Evolutionary conservation across 1,140 invertebrate genomes (phyloP).

Genomic region (Scaptomyza pallida): DNA sequence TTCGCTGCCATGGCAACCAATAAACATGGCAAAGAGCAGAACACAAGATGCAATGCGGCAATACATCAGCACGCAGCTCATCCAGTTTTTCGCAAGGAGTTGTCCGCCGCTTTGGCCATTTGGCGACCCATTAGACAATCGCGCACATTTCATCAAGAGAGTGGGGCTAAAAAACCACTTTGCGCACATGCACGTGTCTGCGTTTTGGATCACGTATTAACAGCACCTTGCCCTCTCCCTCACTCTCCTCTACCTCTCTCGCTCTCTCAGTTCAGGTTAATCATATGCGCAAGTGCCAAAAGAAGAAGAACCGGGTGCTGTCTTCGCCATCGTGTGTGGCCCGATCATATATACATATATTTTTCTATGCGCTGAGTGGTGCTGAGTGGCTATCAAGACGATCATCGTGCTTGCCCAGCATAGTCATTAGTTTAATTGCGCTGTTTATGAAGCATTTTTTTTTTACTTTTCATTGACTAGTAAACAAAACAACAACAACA

Average conservation of each 20-base stretch:
- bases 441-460: conserved; percentile 75
- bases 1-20: conserved; percentile 72
- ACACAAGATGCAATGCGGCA: conserved; percentile 30
- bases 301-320: conserved; percentile 52
- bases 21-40: conserved; percentile 48
- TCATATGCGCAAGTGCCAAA: conserved; percentile 79
- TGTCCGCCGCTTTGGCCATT: conserved; percentile 42
- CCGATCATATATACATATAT: conserved; percentile 15
- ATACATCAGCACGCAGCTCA: conserved; percentile 62
- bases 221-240: conserved; percentile 2
- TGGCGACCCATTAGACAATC: conserved; percentile 81
- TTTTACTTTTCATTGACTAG: conserved; percentile 45
- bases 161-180: conserved; percentile 36
- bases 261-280: conserved; percentile 44
- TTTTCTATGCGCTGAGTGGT: conserved; percentile 43
- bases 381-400: neutral
- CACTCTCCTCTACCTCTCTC: neutral
- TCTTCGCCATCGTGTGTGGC: conserved; percentile 65
- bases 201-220: conserved; percentile 19
- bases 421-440: conserved; percentile 82
- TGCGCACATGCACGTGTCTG: conserved; percentile 56
- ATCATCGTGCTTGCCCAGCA: conserved; percentile 52
- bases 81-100: conserved; percentile 32
- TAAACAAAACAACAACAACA: conserved; percentile 25
- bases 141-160: conserved; percentile 54